These are phyloP conservation scores for Parus major DNA, from an alignment of 2,113 vertebrate species.

Conservation along the genomic window DNA sequence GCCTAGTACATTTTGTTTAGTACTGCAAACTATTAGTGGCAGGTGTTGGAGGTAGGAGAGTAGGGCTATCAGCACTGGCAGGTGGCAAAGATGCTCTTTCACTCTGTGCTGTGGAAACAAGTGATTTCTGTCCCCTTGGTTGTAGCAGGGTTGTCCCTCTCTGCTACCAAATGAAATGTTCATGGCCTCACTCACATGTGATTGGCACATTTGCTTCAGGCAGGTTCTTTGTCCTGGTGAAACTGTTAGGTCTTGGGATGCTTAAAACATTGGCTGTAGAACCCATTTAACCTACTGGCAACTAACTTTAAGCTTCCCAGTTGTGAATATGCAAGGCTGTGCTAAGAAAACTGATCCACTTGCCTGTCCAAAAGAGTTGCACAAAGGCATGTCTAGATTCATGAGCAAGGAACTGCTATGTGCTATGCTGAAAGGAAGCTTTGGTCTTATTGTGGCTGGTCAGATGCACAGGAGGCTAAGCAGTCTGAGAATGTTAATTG, in stretches of 20 bases:
- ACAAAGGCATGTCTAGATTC: fast-evolving
- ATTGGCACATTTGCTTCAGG: neutral
- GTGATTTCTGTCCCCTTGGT: neutral
- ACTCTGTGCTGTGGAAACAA: neutral
- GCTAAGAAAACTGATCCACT: neutral
- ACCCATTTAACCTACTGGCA: neutral
- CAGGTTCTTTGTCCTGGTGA: neutral
- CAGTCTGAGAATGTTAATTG: neutral
- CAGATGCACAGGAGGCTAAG: neutral
- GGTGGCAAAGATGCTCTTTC: neutral
- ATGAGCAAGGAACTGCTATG: neutral
- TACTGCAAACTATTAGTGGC: neutral
- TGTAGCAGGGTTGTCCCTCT: neutral
- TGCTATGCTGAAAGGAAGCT: neutral
- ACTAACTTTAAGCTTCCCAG: neutral
- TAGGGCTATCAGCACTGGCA: neutral
- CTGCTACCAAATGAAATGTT: neutral
- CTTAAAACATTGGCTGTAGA: neutral
- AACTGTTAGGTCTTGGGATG: neutral
- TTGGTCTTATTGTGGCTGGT: neutral
- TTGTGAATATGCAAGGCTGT: neutral
- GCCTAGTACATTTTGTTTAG: neutral
- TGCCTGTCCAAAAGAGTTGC: neutral
- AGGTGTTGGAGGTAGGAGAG: neutral
- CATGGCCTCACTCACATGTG: fast-evolving